Conservation (phyloP, 2,797 vertebrate genomes). For the Galaxias olidus region DNA sequence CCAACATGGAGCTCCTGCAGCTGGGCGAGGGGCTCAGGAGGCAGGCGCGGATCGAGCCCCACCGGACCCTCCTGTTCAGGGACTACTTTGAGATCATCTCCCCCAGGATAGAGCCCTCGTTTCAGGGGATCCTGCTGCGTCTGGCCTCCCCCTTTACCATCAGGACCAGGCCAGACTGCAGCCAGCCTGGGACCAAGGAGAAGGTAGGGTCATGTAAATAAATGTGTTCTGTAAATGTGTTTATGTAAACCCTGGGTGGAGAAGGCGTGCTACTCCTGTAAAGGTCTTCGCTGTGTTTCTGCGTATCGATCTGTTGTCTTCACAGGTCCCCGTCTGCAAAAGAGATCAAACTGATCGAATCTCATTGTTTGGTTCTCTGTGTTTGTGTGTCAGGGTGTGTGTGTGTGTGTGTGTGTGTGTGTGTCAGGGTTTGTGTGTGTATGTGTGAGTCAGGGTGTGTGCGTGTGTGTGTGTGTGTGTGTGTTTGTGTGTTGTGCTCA, state of each 20-base stretch:
- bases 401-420: slow-evolving; percentile 1
- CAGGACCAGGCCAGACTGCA: slow-evolving; percentile 84
- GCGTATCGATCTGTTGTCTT: no score
- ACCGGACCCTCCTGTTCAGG: slow-evolving; percentile 86
- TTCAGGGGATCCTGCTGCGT: slow-evolving; percentile 88
- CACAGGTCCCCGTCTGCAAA: neutral
- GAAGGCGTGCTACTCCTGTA: slow-evolving; percentile 11
- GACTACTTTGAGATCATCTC: slow-evolving; percentile 96
- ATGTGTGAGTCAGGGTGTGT: neutral
- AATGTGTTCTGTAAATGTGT: neutral
- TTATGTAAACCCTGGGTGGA: neutral
- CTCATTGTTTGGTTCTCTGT: no score
- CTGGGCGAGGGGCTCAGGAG: slow-evolving; percentile 92
- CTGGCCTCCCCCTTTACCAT: slow-evolving; percentile 97
- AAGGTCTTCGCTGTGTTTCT: no score
- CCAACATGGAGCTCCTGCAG: slow-evolving; percentile 90
- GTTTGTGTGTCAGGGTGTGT: neutral
- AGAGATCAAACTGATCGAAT: neutral
- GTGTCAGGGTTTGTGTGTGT: neutral
- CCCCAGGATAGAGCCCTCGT: slow-evolving; percentile 90
- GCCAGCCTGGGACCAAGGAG: slow-evolving; percentile 85
- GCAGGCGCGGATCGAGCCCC: slow-evolving; percentile 86
- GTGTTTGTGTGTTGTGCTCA: neutral
- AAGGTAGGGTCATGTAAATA: slow-evolving; percentile 77
- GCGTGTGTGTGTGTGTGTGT: neutral